A percentile compares a stretch with the other conserved stretches of the same genome.
Evolutionary conservation across 2,113 vertebrate genomes (phyloP).

Genomic region (Proteles cristata): DNA sequence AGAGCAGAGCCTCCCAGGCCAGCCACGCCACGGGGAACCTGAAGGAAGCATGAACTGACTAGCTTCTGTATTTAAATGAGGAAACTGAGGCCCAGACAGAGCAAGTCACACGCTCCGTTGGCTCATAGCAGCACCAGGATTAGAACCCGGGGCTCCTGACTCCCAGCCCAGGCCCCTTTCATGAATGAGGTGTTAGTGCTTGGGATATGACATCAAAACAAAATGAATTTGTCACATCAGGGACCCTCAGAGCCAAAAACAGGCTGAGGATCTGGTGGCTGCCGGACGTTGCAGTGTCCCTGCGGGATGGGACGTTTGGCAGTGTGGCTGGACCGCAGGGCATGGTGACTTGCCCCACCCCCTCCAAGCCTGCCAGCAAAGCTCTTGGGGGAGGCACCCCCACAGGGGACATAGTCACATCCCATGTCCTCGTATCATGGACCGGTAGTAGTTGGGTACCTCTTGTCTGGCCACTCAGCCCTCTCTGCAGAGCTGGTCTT

Average conservation of each 20-base stretch:
- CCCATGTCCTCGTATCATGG: background rate
- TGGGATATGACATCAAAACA: background rate
- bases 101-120: background rate
- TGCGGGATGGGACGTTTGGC: background rate
- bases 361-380: background rate
- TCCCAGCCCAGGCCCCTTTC: background rate
- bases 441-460: too few species aligned
- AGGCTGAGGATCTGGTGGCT: background rate
- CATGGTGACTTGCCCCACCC: fast-evolving
- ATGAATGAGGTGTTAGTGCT: background rate
- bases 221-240: background rate
- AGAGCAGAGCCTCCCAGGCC: background rate
- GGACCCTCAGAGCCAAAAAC: background rate
- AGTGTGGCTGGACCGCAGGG: background rate
- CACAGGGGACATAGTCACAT: fast-evolving
- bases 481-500: background rate
- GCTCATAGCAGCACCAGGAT: background rate
- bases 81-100: background rate
- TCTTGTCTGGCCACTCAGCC: background rate
- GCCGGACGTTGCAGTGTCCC: background rate
- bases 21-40: background rate
- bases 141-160: background rate
- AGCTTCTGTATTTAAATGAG: background rate
- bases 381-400: background rate
- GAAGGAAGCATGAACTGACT: too few species aligned